These are phyloP conservation scores for Ctenomys sociabilis DNA, from an alignment of 2,113 vertebrate species.

Conservation along the genomic window DNA sequence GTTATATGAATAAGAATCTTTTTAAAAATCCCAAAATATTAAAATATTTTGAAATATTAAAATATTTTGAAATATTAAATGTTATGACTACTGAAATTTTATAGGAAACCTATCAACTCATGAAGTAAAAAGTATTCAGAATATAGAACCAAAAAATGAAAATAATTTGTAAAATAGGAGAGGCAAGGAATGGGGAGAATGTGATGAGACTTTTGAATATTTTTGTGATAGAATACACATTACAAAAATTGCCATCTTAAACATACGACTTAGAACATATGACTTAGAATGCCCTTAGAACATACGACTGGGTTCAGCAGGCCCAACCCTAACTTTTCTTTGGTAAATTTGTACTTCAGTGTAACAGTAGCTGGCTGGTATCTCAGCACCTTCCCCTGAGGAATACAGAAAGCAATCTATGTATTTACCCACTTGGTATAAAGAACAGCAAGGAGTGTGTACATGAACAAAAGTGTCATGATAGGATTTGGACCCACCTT, in stretches of 20 bases:
- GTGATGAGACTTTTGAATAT: background rate
- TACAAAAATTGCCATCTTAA: background rate
- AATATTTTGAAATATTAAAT: constrained; percentile 14
- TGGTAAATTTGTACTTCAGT: background rate
- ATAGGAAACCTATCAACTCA: background rate
- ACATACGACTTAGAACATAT: too few relatives aligned
- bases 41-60: background rate
- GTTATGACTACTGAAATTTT: background rate
- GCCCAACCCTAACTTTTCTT: background rate
- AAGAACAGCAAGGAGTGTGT: background rate
- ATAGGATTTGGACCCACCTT: background rate
- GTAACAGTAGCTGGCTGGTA: background rate
- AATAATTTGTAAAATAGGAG: constrained; percentile 6
- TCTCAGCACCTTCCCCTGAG: background rate
- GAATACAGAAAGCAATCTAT: background rate
- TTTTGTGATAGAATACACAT: background rate
- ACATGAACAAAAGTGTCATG: background rate
- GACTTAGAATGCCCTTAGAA: background rate
- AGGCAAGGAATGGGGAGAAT: background rate
- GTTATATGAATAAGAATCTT: background rate
- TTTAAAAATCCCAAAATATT: background rate
- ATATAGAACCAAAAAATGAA: background rate
- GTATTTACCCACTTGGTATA: background rate
- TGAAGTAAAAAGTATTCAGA: background rate
- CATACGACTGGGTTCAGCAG: background rate